Evolutionary conservation across 2,797 vertebrate species (phyloP).

Genomic region (Peromyscus nudipes): DNA sequence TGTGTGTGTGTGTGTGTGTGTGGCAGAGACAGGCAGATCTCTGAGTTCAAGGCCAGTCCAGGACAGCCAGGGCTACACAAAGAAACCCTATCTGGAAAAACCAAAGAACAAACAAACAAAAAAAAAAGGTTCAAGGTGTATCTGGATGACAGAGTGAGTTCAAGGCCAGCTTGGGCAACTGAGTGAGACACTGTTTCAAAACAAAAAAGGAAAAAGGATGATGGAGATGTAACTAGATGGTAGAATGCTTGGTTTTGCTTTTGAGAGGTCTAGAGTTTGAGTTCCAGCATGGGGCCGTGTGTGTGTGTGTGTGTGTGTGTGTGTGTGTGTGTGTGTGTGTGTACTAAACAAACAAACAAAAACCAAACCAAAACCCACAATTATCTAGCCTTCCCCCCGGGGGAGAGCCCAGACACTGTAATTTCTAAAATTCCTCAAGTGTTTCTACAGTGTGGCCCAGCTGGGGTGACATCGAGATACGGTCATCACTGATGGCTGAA

Average conservation of each 20-base stretch:
- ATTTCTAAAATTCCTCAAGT: background rate
- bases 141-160: background rate
- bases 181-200: background rate
- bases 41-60: background rate
- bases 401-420: background rate
- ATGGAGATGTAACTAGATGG: background rate
- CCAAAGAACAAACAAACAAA: background rate
- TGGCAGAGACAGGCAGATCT: background rate
- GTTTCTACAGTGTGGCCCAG: background rate
- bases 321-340: too few relatives aligned
- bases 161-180: background rate
- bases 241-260: background rate
- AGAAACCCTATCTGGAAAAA: background rate
- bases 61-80: background rate
- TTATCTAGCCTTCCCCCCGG: background rate
- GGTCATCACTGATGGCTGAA: background rate
- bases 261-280: background rate
- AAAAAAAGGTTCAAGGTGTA: background rate
- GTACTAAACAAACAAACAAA: background rate
- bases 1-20: too few relatives aligned
- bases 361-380: background rate
- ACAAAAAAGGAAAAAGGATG: background rate
- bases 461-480: background rate
- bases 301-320: too few relatives aligned
- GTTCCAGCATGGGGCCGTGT: background rate